These are phyloP conservation scores for Phrynosoma platyrhinos DNA, from an alignment of 2,113 vertebrate genomes.

Conservation along the genomic window DNA sequence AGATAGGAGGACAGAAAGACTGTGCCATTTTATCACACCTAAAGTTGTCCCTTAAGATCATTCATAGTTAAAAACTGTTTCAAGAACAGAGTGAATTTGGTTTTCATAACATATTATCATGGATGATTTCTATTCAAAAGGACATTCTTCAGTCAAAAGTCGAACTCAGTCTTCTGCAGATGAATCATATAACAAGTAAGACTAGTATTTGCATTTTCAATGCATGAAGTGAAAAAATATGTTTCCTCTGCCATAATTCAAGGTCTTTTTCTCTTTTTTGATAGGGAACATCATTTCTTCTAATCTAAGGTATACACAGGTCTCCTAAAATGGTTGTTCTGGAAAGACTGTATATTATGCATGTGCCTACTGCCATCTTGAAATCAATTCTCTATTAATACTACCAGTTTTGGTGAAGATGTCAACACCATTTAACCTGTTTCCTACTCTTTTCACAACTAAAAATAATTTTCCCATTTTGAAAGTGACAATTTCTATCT, in stretches of 20 bases:
- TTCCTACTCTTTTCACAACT: too few species aligned
- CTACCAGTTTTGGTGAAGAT: too few species aligned
- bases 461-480: too few species aligned
- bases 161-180: background rate
- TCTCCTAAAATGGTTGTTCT: too few species aligned
- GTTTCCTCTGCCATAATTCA: background rate
- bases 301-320: too few species aligned
- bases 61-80: background rate
- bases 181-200: background rate
- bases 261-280: background rate
- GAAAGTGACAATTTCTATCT: too few species aligned
- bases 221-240: background rate
- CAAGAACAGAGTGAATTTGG: background rate
- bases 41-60: background rate
- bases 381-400: too few species aligned
- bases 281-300: background rate
- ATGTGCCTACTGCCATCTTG: background rate
- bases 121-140: background rate
- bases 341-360: background rate
- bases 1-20: background rate
- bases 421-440: too few species aligned
- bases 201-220: background rate
- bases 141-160: background rate
- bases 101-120: background rate
- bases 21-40: background rate